Conservation (phyloP, 2,888 invertebrate genomes). For the Eristalis intricaria region DNA sequence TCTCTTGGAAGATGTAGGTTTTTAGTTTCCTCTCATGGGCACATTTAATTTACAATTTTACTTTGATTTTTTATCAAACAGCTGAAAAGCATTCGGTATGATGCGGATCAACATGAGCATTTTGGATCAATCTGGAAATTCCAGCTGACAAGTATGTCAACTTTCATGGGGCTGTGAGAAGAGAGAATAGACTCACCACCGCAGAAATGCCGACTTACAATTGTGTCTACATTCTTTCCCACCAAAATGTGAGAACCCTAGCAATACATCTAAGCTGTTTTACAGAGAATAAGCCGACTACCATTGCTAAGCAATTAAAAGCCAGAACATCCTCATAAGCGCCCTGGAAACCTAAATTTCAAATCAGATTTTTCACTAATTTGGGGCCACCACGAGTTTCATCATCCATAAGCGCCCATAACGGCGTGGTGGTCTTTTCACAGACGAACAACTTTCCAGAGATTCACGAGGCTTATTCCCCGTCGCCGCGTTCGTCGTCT, state of each 20-base stretch:
- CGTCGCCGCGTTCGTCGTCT: not conserved
- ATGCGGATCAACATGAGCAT: no score
- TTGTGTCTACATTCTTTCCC: not conserved
- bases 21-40: no score
- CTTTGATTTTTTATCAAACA: no score
- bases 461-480: not conserved
- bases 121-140: no score
- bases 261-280: not conserved
- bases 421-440: not conserved
- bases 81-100: no score
- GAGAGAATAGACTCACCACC: no score
- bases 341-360: not conserved
- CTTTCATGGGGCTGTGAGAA: no score
- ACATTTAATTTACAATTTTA: no score
- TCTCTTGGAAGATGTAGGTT: no score
- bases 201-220: not conserved
- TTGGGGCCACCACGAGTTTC: constrained; percentile 1
- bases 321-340: not conserved
- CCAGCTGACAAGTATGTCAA: no score
- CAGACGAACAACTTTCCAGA: constrained; percentile 15
- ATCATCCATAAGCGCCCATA: not conserved
- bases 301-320: not conserved
- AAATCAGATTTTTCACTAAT: not conserved
- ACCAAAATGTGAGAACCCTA: not conserved
- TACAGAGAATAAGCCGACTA: not conserved